These are phyloP conservation scores for Callitettix versicolor DNA, from an alignment of 1,140 invertebrate genomes.

Conservation along the genomic window DNA sequence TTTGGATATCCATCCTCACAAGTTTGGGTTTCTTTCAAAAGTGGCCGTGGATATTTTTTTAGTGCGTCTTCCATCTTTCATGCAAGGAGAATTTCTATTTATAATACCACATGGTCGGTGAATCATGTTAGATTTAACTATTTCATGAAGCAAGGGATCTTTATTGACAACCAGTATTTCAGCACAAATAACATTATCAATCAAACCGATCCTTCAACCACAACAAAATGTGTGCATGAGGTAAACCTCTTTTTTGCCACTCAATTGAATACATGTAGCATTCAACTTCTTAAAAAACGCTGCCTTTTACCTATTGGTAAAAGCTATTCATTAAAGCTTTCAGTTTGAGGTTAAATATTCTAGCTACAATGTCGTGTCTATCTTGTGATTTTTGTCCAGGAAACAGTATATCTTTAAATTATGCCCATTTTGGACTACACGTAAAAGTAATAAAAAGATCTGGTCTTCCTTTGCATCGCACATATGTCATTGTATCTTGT, in stretches of 20 bases:
- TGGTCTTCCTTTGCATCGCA: constrained; percentile 33
- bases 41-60: constrained; percentile 33
- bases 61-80: no score
- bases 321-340: constrained; percentile 15
- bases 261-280: constrained; percentile 38
- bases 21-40: constrained; percentile 26
- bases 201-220: constrained; percentile 37
- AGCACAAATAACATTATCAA: constrained; percentile 40
- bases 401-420: constrained; percentile 28
- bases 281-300: constrained; percentile 29
- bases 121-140: constrained; percentile 38
- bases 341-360: constrained; percentile 20
- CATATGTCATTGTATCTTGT: constrained; percentile 40
- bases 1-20: constrained; percentile 31
- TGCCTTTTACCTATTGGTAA: constrained; percentile 22
- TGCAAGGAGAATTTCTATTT: no score
- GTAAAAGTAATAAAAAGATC: constrained; percentile 36
- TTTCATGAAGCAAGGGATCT: no score
- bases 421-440: constrained; percentile 39
- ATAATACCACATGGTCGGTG: constrained; percentile 44
- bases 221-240: constrained; percentile 37
- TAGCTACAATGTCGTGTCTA: no score
- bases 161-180: constrained; percentile 39
- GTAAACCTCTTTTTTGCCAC: constrained; percentile 39
- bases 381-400: no score